phyloP scores from a whole-genome alignment of 2,113 vertebrate species.

The Microcebus jonahi region DNA sequence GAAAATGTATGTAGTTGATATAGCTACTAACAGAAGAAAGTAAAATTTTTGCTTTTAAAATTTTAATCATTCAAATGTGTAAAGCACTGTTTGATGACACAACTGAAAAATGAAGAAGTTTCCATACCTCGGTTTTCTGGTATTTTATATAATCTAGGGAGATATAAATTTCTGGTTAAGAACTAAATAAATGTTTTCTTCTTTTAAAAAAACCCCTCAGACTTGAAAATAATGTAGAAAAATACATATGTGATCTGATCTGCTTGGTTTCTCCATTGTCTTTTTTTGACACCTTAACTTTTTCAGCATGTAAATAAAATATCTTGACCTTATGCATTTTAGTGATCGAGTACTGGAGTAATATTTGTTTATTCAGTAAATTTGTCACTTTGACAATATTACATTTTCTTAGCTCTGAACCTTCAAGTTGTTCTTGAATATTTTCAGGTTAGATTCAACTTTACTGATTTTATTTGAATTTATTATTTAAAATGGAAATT shows the following conservation, averaged over 20 bases:
- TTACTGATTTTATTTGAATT: neutral
- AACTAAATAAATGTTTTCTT: neutral
- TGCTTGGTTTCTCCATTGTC: neutral
- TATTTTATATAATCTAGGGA: neutral
- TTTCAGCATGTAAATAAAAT: neutral
- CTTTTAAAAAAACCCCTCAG: neutral
- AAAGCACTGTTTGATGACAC: neutral
- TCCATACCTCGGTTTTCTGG: neutral
- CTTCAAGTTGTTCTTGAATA: neutral
- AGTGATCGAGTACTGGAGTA: neutral
- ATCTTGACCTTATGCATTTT: neutral
- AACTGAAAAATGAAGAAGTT: neutral
- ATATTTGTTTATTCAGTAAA: neutral
- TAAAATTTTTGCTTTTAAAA: neutral
- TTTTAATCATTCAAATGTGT: neutral
- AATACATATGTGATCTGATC: no score
- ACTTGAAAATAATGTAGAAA: neutral
- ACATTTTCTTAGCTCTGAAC: neutral
- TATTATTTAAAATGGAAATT: neutral
- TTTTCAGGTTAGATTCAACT: neutral
- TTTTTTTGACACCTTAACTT: neutral
- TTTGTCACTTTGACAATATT: neutral
- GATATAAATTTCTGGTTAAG: neutral
- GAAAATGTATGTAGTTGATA: neutral
- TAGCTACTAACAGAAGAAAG: neutral